Evolutionary conservation across 2,888 invertebrate genomes (phyloP).

Genomic region (Acanthosepion pharaonis): DNA sequence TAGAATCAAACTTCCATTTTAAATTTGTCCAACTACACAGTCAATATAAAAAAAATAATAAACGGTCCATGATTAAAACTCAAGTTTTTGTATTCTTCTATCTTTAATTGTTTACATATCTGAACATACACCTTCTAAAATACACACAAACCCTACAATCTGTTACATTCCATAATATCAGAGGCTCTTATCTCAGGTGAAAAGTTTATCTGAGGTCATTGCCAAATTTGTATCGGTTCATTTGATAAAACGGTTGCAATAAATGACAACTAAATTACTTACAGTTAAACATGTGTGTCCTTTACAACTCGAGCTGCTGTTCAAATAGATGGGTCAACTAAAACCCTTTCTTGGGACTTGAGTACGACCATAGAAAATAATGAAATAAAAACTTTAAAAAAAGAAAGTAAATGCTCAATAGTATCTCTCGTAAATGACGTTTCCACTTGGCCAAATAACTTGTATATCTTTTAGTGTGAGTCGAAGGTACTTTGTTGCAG

Average conservation of each 20-base stretch:
- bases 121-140: too few relatives aligned
- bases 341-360: not conserved
- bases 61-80: too few relatives aligned
- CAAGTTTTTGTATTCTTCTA: too few relatives aligned
- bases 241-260: not conserved
- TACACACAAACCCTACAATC: too few relatives aligned
- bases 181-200: not conserved
- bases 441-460: not conserved
- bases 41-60: too few relatives aligned
- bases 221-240: not conserved
- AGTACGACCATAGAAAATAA: not conserved
- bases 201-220: not conserved
- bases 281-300: not conserved
- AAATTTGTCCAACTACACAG: too few relatives aligned
- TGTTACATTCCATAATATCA: not conserved
- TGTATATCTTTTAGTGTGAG: not conserved
- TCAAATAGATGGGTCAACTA: not conserved
- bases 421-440: not conserved
- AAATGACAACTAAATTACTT: not conserved
- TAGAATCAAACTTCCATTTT: too few relatives aligned
- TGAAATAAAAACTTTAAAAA: not conserved
- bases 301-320: not conserved
- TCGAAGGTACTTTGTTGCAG: not conserved
- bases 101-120: too few relatives aligned
- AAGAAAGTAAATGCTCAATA: not conserved